Conservation (phyloP, 2,797 vertebrate species). For the Paramormyrops hopkinsi region DNA sequence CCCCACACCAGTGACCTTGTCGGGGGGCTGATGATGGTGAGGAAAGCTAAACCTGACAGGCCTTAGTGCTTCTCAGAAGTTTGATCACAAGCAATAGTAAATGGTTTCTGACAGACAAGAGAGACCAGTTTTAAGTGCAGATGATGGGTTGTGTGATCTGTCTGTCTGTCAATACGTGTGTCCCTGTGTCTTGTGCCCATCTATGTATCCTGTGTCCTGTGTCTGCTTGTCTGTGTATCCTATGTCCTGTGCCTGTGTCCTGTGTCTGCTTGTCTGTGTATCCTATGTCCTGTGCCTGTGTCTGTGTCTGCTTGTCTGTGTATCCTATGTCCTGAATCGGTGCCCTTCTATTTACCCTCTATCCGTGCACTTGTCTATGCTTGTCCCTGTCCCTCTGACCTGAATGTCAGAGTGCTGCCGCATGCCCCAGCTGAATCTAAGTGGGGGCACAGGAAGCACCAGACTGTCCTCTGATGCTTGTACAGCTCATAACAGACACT, state of each 20-base stretch:
- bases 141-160: not conserved
- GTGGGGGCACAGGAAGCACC: not conserved
- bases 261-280: not conserved
- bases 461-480: not conserved
- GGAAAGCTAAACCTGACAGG: slow-evolving; percentile 28
- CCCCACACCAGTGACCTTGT: slow-evolving; percentile 91
- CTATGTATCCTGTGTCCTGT: not conserved
- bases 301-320: too few relatives aligned
- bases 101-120: not conserved
- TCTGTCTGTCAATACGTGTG: not conserved
- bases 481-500: not conserved
- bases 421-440: too few relatives aligned
- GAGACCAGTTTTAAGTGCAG: not conserved
- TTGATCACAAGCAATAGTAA: not conserved
- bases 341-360: not conserved
- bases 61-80: not conserved
- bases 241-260: not conserved
- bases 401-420: not conserved
- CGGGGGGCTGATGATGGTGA: slow-evolving; percentile 89
- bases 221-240: not conserved
- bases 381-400: not conserved
- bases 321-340: not conserved
- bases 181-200: not conserved
- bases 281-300: not conserved
- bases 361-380: not conserved